Conservation (phyloP, 1,140 invertebrate species). For the Mycetomoellerius zeteki region DNA sequence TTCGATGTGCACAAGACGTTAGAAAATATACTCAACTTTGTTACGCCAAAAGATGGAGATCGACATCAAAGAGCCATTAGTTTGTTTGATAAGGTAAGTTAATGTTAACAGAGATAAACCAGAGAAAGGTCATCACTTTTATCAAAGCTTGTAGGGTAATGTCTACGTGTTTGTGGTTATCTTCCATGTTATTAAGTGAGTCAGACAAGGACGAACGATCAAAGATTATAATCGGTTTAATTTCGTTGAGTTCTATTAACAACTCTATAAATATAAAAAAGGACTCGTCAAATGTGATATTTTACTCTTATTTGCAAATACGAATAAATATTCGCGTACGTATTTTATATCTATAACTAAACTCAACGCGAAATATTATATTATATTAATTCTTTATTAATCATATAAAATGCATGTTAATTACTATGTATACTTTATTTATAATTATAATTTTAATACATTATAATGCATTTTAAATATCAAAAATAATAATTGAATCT, state of each 20-base stretch:
- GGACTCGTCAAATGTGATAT: not conserved
- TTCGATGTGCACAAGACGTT: conserved; percentile 94
- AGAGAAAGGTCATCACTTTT: no score
- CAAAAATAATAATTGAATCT: not conserved
- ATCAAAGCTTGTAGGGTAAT: no score
- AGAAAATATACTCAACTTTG: conserved; percentile 88
- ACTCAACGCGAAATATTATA: not conserved
- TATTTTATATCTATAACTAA: not conserved
- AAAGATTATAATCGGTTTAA: not conserved
- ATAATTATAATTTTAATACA: not conserved
- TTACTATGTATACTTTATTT: not conserved
- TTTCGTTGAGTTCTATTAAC: not conserved
- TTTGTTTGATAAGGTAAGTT: conserved; percentile 90
- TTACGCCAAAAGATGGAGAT: conserved; percentile 85
- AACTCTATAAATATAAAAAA: not conserved
- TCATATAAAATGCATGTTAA: not conserved
- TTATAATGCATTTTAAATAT: conserved; percentile 10
- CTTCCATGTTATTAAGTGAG: no score
- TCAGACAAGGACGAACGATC: no score
- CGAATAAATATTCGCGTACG: not conserved
- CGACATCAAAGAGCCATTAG: conserved; percentile 89
- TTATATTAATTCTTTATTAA: not conserved
- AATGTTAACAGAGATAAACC: not conserved
- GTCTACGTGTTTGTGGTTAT: no score
- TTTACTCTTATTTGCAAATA: not conserved